Evolutionary conservation across 2,888 invertebrate genomes (phyloP).

Genomic region (Tetropium fuscum): DNA sequence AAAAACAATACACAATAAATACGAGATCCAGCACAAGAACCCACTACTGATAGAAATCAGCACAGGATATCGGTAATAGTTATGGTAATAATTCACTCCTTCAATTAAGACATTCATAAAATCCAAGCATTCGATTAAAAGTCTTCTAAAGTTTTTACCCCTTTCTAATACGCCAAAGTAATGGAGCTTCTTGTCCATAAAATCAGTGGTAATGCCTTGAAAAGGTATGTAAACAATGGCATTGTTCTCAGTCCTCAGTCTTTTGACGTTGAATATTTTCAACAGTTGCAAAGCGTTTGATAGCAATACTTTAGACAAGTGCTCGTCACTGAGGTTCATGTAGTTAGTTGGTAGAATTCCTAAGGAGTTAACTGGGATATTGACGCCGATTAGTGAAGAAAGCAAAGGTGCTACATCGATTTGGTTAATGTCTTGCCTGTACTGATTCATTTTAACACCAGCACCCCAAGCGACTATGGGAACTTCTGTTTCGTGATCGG

Average conservation of each 20-base stretch:
- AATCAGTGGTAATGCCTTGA: constrained; percentile 35
- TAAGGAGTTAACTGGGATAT: constrained; percentile 90
- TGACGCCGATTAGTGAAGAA: constrained; percentile 85
- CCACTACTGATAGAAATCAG: constrained; percentile 49
- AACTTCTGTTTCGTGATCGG: constrained; percentile 89
- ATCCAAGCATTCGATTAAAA: constrained; percentile 35
- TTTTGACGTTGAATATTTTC: constrained; percentile 77
- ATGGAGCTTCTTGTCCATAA: constrained; percentile 32
- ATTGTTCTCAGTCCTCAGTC: constrained; percentile 71
- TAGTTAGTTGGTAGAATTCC: constrained; percentile 57
- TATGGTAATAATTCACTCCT: constrained; percentile 54
- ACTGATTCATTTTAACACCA: constrained; percentile 71
- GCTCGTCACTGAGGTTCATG: constrained; percentile 70
- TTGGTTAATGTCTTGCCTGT: constrained; percentile 80
- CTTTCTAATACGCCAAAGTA: constrained; percentile 30
- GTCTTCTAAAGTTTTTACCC: constrained; percentile 19
- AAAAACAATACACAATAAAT: constrained; percentile 37
- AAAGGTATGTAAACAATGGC: constrained; percentile 48
- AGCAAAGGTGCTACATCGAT: constrained; percentile 94
- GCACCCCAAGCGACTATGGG: constrained; percentile 97
- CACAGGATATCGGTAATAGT: constrained; percentile 52
- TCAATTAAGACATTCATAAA: constrained; percentile 43
- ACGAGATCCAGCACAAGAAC: constrained; percentile 52
- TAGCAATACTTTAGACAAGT: constrained; percentile 76
- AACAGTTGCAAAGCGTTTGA: constrained; percentile 84